Evolutionary conservation across 2,113 vertebrate species (phyloP).

Genomic region (Melanocharis versteri): DNA sequence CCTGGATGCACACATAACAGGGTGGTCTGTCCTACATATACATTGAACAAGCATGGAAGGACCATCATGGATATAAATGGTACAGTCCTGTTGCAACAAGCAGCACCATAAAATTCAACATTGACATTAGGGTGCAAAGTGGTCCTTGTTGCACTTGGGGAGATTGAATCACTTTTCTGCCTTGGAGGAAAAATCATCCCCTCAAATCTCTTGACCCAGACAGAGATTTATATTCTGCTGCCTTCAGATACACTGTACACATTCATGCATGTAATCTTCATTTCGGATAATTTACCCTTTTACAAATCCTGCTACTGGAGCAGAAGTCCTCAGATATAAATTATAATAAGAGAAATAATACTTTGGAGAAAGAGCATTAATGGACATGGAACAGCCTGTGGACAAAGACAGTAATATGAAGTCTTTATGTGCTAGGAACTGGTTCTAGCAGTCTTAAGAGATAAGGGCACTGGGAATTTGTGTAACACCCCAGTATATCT

Average conservation of each 20-base stretch:
- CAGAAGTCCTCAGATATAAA: not conserved
- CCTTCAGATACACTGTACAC: not conserved
- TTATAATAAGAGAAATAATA: not conserved
- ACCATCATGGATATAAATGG: not conserved
- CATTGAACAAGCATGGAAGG: not conserved
- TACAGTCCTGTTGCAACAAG: not conserved
- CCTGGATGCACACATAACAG: not conserved
- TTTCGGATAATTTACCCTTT: not conserved
- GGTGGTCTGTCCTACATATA: fast-evolving
- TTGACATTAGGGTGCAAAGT: not conserved
- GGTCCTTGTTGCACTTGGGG: not conserved
- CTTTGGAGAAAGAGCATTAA: not conserved
- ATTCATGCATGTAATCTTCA: not conserved
- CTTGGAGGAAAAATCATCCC: not conserved
- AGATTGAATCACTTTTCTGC: not conserved
- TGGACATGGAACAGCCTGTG: not conserved
- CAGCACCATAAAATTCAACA: not conserved
- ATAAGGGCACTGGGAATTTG: not conserved
- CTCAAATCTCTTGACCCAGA: not conserved
- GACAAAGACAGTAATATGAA: not conserved
- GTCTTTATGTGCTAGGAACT: not conserved
- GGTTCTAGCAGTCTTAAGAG: not conserved
- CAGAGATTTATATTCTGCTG: not conserved
- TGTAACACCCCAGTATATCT: not conserved
- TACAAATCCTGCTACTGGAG: not conserved